These are phyloP conservation scores for Xestia rhomboidea DNA, from an alignment of 2,888 invertebrate genomes.

Conservation along the genomic window DNA sequence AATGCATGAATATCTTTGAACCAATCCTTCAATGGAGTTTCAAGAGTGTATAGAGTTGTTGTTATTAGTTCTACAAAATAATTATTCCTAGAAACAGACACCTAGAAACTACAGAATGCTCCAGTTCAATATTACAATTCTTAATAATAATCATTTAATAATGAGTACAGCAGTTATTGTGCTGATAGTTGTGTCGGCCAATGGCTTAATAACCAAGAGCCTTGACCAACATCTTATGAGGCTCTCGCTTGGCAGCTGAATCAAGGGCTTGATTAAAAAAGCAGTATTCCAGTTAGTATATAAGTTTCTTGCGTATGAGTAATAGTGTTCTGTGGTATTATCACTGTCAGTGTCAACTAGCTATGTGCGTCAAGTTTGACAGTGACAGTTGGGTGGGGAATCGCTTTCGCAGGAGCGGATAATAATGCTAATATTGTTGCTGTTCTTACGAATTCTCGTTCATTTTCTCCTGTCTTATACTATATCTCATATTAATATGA, in stretches of 20 bases:
- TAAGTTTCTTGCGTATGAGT: no score
- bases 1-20: neutral
- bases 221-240: no score
- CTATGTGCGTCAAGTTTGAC: constrained; percentile 3
- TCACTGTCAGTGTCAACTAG: neutral
- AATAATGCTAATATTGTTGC: no score
- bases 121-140: neutral
- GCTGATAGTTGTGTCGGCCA: no score
- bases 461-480: constrained; percentile 8
- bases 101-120: neutral
- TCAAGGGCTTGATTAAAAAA: no score
- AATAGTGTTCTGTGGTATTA: no score
- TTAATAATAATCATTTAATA: no score
- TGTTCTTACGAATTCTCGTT: no score
- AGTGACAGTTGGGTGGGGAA: neutral
- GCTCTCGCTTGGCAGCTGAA: no score
- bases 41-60: neutral
- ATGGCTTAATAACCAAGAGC: no score
- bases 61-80: neutral
- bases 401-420: neutral
- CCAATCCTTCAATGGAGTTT: neutral
- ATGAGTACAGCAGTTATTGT: no score
- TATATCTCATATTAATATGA: constrained; percentile 2
- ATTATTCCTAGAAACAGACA: neutral
- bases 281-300: no score